Conservation (phyloP, 2,113 vertebrate genomes). For the Rhabdornis inornatus region DNA sequence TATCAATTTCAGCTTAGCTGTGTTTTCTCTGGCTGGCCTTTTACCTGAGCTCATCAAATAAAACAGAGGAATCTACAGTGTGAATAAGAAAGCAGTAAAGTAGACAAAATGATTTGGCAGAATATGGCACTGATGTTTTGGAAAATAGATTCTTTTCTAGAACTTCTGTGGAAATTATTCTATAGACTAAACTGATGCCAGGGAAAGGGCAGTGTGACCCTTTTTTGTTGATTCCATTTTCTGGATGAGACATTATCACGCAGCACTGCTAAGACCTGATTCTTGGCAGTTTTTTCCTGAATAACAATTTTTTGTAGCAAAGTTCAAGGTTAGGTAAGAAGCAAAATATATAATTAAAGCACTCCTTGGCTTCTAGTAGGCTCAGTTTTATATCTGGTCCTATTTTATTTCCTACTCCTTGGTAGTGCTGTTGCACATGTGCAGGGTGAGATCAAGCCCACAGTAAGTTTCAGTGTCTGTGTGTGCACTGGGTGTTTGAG, state of each 20-base stretch:
- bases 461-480: background rate
- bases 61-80: background rate
- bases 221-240: background rate
- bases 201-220: background rate
- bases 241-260: rapidly evolving
- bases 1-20: background rate
- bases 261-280: background rate
- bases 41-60: background rate
- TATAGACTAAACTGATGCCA: background rate
- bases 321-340: background rate
- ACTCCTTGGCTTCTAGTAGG: background rate
- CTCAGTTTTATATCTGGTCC: background rate
- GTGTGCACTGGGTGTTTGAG: background rate
- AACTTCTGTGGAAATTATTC: background rate
- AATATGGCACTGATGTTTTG: background rate
- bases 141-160: background rate
- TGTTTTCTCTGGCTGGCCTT: background rate
- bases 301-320: background rate
- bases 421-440: background rate
- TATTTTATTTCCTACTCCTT: background rate
- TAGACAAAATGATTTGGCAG: background rate
- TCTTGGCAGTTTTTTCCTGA: background rate
- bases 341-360: background rate
- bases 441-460: rapidly evolving
- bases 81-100: background rate